These are phyloP conservation scores for Bombylius discolor DNA, from an alignment of 2,888 invertebrate species.

Conservation along the genomic window DNA sequence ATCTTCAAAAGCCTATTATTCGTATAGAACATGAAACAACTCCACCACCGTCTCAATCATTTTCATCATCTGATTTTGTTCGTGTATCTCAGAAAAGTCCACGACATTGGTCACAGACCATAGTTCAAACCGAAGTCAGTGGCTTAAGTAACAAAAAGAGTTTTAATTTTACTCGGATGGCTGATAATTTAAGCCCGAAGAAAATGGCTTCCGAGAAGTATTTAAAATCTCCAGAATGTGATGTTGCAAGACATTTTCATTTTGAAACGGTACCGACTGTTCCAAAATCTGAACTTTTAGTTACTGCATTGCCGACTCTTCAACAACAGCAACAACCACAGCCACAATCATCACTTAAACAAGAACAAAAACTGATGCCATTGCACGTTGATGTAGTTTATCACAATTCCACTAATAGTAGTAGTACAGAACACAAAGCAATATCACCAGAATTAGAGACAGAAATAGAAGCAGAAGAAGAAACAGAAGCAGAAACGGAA, in stretches of 20 bases:
- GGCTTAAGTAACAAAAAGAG: constrained; percentile 22
- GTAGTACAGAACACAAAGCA: not conserved
- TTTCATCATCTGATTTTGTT: not conserved
- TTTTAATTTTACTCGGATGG: constrained; percentile 34
- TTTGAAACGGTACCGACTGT: constrained; percentile 19
- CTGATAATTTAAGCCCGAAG: constrained; percentile 31
- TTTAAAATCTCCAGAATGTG: constrained; percentile 9
- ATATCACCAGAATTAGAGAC: too few species aligned
- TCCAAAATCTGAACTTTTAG: constrained; percentile 22
- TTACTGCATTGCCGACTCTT: constrained; percentile 14
- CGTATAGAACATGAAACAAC: constrained; percentile 5
- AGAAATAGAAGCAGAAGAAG: not conserved
- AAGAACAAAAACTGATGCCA: constrained; percentile 7
- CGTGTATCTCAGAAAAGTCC: constrained; percentile 5
- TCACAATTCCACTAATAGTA: not conserved
- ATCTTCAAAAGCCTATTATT: constrained; percentile 4
- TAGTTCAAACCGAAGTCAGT: not conserved
- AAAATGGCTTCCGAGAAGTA: constrained; percentile 12
- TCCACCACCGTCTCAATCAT: not conserved
- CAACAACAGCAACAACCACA: constrained; percentile 3
- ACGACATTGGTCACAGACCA: not conserved
- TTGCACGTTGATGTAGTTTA: constrained; percentile 26
- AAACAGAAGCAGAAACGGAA: constrained; percentile 10
- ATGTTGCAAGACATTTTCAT: constrained; percentile 32
- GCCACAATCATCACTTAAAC: not conserved